Evolutionary conservation across 2,797 vertebrate genomes (phyloP), one percentile per base, ranked within the genome.

Genomic region (Gobio occitaniae): DNA sequence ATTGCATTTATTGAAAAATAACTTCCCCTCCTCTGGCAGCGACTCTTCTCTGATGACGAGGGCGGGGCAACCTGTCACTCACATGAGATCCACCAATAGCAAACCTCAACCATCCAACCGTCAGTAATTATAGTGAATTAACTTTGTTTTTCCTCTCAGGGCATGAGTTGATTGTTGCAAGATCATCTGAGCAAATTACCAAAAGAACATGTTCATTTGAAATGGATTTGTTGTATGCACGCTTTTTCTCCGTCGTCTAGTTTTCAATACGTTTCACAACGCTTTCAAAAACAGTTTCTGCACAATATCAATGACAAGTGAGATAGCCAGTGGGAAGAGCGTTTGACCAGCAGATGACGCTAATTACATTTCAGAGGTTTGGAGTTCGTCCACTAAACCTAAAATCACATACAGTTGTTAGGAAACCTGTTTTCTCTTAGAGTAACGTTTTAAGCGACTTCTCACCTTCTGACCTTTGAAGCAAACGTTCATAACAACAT

Each of bases 271-370:
- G 0, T 52, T 50, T 52, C 13, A 52, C 10, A 10, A 38, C 48
- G 70, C 19, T 16, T 54, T 69, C 12, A 69, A 41, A 38, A 17
- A 48, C 54, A 71, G 8, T 70, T 81, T 44, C 10, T 78, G n/a
- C n/a, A 36, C 38, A 32, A 25, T 44, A 71, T 44, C n/a, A 69
- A 36, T 25, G 13, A 71, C 25, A 10, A 17, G 15, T 47, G 52
- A 44, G n/a, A 25, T 5, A 8, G 59, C 4, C 59, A 17, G 12
- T n/a, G 29, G 19, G 17, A 25, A 71, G 17, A 21, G 9, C 52
- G 15, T 61, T 36, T 61, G 68, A 21, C 80, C 80, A 82, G 38
- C 38, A 82, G 38, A 59, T 61, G 38, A 72, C 11, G 54, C 80
- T 48, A 29, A 72, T 72, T 56, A 15, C 16, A 47, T 32, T 44